Conservation (phyloP, 1,140 invertebrate species). For the Mizuhopecten yessoensis region DNA sequence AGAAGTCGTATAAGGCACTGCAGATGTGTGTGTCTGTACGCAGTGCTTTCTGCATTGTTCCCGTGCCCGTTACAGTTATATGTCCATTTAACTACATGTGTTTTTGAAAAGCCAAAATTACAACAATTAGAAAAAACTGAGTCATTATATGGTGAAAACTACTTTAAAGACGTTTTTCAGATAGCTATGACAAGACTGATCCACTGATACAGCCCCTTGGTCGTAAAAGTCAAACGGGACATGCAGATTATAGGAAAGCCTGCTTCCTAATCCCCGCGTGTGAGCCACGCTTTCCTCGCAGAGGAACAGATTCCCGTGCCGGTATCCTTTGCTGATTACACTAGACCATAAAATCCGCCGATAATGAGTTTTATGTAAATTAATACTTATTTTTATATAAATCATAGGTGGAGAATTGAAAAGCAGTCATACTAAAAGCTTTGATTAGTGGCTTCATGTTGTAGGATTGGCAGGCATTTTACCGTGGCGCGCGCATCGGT, state of each 20-base stretch:
- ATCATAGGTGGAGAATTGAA: constrained; percentile 62
- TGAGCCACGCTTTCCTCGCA: background rate
- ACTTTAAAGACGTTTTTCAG: constrained; percentile 37
- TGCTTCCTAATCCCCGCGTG: constrained; percentile 28
- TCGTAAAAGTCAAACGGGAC: constrained; percentile 31
- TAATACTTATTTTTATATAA: constrained; percentile 66
- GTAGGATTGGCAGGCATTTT: constrained; percentile 58
- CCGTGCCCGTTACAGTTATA: constrained; percentile 16
- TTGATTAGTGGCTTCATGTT: constrained; percentile 63
- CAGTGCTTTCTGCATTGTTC: background rate
- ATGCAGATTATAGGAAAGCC: background rate
- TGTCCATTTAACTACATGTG: constrained; percentile 33
- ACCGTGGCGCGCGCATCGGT: constrained; percentile 62
- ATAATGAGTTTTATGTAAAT: constrained; percentile 68
- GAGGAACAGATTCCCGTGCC: constrained; percentile 27
- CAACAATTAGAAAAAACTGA: constrained; percentile 39
- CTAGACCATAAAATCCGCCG: constrained; percentile 52
- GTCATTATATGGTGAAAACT: constrained; percentile 39
- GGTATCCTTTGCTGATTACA: constrained; percentile 45
- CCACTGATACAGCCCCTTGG: background rate
- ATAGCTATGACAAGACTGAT: background rate
- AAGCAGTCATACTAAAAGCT: constrained; percentile 60
- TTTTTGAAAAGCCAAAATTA: constrained; percentile 36
- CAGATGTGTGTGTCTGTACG: background rate
- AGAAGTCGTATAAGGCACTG: background rate